Evolutionary conservation across 2,797 vertebrate species (phyloP).

Genomic region (Enteromius paludinosus): DNA sequence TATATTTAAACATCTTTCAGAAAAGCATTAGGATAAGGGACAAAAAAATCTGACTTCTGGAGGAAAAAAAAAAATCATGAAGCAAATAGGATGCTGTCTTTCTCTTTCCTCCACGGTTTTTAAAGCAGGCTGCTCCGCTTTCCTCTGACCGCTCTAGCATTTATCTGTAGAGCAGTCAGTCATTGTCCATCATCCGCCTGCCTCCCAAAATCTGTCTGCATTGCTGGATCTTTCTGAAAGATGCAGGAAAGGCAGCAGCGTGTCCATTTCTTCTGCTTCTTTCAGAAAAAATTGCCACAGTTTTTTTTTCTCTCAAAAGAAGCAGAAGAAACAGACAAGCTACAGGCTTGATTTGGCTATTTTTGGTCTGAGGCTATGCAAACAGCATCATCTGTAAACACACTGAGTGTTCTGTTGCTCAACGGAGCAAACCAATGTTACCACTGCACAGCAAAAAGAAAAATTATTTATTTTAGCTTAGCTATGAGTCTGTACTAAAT

Average conservation of each 20-base stretch:
- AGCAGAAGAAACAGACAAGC: slow-evolving; percentile 19
- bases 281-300: background rate
- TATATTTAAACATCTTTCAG: background rate
- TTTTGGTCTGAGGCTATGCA: slow-evolving; percentile 14
- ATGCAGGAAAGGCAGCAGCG: background rate
- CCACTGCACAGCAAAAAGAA: background rate
- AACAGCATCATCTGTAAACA: slow-evolving; percentile 41
- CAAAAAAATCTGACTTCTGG: slow-evolving; percentile 19
- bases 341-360: slow-evolving; percentile 37
- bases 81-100: background rate
- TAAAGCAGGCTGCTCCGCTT: slow-evolving; percentile 12
- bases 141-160: slow-evolving; percentile 14
- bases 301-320: background rate
- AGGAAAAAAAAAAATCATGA: background rate
- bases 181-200: slow-evolving; percentile 20
- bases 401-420: slow-evolving; percentile 22
- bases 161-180: slow-evolving; percentile 47
- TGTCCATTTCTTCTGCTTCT: background rate
- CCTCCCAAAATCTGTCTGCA: slow-evolving; percentile 6
- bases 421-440: background rate
- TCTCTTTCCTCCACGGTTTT: slow-evolving; percentile 1
- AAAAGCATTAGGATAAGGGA: slow-evolving; percentile 9
- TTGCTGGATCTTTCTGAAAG: slow-evolving; percentile 18
- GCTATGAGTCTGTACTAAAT: background rate
- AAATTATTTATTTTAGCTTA: background rate